Evolutionary conservation across 2,113 vertebrate genomes (phyloP).

Genomic region (Hepsetus odoe): DNA sequence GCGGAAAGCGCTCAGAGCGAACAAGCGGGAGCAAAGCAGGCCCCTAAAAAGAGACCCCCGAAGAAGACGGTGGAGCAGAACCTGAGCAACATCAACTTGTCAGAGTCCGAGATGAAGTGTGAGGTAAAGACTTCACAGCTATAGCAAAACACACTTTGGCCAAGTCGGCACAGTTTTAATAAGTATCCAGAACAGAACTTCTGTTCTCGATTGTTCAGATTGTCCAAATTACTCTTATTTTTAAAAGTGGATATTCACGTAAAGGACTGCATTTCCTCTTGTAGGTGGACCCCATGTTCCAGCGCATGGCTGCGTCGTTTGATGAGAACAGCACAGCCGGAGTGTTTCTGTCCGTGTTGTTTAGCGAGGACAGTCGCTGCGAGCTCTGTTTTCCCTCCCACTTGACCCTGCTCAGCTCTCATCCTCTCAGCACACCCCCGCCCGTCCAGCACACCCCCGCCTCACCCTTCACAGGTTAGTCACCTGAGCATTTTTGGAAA

Average conservation of each 20-base stretch:
- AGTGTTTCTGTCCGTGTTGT: constrained; percentile 84
- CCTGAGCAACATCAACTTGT: constrained; percentile 83
- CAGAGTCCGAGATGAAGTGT: constrained; percentile 76
- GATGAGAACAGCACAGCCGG: constrained; percentile 88
- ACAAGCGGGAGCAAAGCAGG: constrained; percentile 65
- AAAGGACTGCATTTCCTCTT: not conserved
- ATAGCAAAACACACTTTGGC: no score
- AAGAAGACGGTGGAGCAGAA: constrained; percentile 89
- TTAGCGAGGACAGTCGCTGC: constrained; percentile 76
- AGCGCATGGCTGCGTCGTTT: constrained; percentile 84
- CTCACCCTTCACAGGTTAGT: constrained; percentile 72
- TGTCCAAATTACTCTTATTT: no score
- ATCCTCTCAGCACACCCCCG: constrained; percentile 58
- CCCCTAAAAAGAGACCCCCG: constrained; percentile 73
- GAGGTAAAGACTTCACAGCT: constrained; percentile 79
- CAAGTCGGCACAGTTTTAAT: no score
- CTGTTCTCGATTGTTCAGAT: no score
- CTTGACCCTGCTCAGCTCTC: constrained; percentile 78
- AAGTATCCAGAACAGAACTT: no score
- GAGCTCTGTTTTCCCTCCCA: constrained; percentile 83
- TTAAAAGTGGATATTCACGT: no score
- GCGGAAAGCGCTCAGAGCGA: constrained; percentile 47
- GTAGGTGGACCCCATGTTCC: constrained; percentile 87
- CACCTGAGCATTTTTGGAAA: not conserved
- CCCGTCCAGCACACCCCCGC: constrained; percentile 63